Evolutionary conservation across 2,888 invertebrate genomes (phyloP).

Genomic region (Drosophila meridionalis): DNA sequence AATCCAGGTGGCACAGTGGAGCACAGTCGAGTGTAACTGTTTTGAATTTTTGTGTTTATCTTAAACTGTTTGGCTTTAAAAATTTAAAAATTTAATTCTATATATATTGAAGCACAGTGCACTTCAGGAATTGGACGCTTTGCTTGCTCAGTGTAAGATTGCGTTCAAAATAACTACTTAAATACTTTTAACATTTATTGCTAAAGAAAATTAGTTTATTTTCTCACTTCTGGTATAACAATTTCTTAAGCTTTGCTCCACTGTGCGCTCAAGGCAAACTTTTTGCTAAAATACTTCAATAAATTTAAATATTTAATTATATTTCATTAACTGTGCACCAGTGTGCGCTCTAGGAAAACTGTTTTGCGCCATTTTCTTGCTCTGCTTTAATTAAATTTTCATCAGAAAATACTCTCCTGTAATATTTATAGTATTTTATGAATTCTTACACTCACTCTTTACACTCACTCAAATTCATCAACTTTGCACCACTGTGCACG

Average conservation of each 20-base stretch:
- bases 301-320: too few relatives aligned
- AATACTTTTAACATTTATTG: not conserved
- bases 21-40: not conserved
- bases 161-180: not conserved
- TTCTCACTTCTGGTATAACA: not conserved
- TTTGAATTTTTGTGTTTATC: too few relatives aligned
- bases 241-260: not conserved
- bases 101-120: not conserved
- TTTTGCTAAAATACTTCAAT: not conserved
- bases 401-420: not conserved
- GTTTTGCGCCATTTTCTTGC: not conserved
- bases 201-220: not conserved
- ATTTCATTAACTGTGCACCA: not conserved
- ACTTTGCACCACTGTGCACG: not conserved
- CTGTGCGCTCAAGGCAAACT: not conserved
- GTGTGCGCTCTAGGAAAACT: not conserved
- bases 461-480: not conserved
- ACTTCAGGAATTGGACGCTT: not conserved
- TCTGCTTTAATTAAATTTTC: not conserved
- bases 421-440: not conserved
- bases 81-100: too few relatives aligned
- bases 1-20: slow-evolving; percentile 16
- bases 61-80: too few relatives aligned
- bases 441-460: not conserved
- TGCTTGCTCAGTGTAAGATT: too few relatives aligned